These are phyloP conservation scores for Acanthisitta chloris DNA, from an alignment of 2,113 vertebrate genomes.

Conservation along the genomic window DNA sequence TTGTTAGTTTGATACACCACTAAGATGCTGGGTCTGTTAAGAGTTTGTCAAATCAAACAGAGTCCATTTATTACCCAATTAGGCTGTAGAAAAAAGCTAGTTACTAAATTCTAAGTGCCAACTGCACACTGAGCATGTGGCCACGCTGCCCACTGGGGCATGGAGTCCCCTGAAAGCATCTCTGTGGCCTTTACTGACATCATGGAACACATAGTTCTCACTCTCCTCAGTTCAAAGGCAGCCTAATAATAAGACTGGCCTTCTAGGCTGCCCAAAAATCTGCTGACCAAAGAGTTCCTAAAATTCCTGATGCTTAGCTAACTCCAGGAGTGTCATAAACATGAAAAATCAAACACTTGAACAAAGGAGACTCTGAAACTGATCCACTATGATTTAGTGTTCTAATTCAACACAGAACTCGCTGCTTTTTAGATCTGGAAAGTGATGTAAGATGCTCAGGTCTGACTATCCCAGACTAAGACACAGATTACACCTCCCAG, in stretches of 20 bases:
- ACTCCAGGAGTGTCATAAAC: not conserved
- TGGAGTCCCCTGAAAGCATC: not conserved
- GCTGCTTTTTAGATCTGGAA: not conserved
- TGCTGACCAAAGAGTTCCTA: not conserved
- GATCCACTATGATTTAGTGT: not conserved
- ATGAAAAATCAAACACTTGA: not conserved
- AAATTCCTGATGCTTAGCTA: not conserved
- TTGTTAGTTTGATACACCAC: not conserved
- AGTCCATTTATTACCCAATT: not conserved
- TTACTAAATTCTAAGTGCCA: not conserved
- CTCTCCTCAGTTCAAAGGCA: not conserved
- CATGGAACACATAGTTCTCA: not conserved
- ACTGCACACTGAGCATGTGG: accelerated
- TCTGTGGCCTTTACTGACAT: not conserved
- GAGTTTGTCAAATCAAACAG: not conserved
- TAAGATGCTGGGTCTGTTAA: not conserved
- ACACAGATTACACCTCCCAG: not conserved
- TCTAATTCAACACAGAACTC: not conserved
- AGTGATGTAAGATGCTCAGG: not conserved
- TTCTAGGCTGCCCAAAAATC: not conserved
- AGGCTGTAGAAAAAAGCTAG: not conserved
- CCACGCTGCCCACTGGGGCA: not conserved
- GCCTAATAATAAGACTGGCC: not conserved
- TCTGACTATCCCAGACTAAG: not conserved
- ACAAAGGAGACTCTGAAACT: not conserved